Evolutionary conservation across 1,140 invertebrate species (phyloP).

Genomic region (Diorhabda sublineata): DNA sequence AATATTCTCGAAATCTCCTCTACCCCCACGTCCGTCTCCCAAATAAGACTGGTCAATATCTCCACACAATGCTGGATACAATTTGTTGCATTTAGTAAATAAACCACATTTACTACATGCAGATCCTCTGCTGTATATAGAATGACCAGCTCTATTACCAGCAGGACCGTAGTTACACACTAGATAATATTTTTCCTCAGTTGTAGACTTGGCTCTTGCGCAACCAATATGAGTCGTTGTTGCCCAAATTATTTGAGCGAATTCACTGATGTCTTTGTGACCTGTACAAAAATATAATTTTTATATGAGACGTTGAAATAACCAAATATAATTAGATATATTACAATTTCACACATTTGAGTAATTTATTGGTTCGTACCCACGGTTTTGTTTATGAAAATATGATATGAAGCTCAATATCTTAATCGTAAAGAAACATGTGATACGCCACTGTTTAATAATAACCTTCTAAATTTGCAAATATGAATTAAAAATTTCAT

Average conservation of each 20-base stretch:
- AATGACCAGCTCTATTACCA: conserved; percentile 17
- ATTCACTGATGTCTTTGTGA: conserved; percentile 10
- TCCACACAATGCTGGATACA: conserved; percentile 15
- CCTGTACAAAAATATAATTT: no score
- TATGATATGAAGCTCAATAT: no score
- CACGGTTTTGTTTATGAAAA: no score
- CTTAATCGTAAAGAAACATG: no score
- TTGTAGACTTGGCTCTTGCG: conserved; percentile 4
- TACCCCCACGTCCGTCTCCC: neutral
- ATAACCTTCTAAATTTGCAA: no score
- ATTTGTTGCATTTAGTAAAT: neutral
- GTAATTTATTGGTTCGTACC: no score
- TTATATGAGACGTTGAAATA: no score
- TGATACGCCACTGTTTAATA: no score
- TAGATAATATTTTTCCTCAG: neutral
- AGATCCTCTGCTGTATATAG: conserved; percentile 16
- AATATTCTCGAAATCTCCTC: neutral
- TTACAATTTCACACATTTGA: no score
- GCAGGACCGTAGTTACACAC: conserved; percentile 27
- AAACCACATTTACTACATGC: neutral
- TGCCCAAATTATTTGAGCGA: conserved; percentile 23
- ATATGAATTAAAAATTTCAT: no score
- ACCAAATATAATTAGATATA: no score
- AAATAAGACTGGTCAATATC: conserved; percentile 3
- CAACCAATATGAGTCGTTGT: conserved; percentile 25